phyloP scores from a whole-genome alignment of 2,113 vertebrate species.

The Gymnarchus niloticus region DNA sequence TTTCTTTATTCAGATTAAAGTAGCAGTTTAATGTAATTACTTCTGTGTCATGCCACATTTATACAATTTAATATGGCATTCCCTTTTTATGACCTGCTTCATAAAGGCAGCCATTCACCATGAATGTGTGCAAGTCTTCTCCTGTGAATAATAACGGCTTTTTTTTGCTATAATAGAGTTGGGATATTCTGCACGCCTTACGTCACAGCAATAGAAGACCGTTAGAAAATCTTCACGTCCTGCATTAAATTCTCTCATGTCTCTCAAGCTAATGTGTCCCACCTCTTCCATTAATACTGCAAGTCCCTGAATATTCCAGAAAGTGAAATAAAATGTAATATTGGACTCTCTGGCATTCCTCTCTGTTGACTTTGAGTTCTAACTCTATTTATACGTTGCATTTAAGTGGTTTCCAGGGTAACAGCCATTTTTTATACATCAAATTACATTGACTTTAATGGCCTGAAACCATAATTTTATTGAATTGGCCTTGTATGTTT shows the following conservation, averaged over 20 bases:
- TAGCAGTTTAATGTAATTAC: conserved; percentile 49
- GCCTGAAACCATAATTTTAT: conserved; percentile 40
- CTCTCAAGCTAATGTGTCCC: conserved; percentile 53
- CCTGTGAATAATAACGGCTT: conserved; percentile 53
- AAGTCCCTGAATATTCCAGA: conserved; percentile 44
- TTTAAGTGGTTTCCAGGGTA: conserved; percentile 54
- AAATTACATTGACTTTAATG: conserved; percentile 27
- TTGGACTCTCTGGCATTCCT: conserved; percentile 52
- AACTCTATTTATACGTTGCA: conserved; percentile 45
- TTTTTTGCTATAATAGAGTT: conserved; percentile 50
- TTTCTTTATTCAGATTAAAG: conserved; percentile 54
- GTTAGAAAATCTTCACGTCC: background rate
- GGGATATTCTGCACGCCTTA: conserved; percentile 50
- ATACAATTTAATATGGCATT: conserved; percentile 47
- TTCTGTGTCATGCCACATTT: conserved; percentile 47
- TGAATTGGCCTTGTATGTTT: conserved; percentile 30
- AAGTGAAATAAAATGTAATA: conserved; percentile 45
- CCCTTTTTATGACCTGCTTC: conserved; percentile 57
- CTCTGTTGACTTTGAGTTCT: conserved; percentile 55
- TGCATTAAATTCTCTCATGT: conserved; percentile 15
- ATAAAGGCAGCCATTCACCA: conserved; percentile 62
- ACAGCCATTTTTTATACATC: conserved; percentile 54
- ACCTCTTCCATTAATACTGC: conserved; percentile 52
- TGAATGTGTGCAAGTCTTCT: conserved; percentile 55
- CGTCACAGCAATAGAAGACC: conserved; percentile 36